Conservation (phyloP, 2,113 vertebrate species). For the Hippocampus comes region DNA sequence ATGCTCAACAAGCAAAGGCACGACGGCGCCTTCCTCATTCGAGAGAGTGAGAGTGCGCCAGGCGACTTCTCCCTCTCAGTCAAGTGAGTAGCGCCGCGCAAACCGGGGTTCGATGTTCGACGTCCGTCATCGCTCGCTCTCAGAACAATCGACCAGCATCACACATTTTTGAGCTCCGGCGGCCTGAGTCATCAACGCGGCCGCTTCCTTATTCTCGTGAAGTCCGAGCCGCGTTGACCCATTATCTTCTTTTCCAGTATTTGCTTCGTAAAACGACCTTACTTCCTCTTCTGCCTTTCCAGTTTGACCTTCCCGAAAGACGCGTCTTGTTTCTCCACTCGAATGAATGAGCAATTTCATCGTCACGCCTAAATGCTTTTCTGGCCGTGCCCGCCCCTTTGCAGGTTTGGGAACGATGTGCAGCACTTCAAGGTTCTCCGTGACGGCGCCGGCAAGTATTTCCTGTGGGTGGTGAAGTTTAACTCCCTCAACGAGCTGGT, state of each 20-base stretch:
- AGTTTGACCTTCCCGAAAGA: slow-evolving; percentile 17
- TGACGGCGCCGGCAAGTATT: slow-evolving; percentile 96
- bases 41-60: slow-evolving; percentile 97
- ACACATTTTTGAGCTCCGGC: slow-evolving; percentile 22
- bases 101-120: neutral
- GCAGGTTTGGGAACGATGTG: slow-evolving; percentile 95
- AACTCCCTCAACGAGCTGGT: slow-evolving; percentile 98
- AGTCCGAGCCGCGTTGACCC: slow-evolving; percentile 5
- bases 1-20: slow-evolving; percentile 98
- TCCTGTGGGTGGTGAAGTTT: slow-evolving; percentile 99
- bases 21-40: slow-evolving; percentile 95
- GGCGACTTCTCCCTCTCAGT: slow-evolving; percentile 98
- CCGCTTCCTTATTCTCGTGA: slow-evolving; percentile 36
- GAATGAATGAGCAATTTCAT: neutral
- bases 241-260: neutral
- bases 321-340: neutral
- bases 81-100: slow-evolving; percentile 78
- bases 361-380: neutral
- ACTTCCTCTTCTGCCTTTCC: slow-evolving; percentile 30
- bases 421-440: slow-evolving; percentile 99
- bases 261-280: slow-evolving; percentile 6
- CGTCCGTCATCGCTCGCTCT: slow-evolving; percentile 11
- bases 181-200: slow-evolving; percentile 32
- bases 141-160: slow-evolving; percentile 5
- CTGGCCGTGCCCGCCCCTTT: neutral